phyloP scores from a whole-genome alignment of 2,113 vertebrate species.

The Corythornis madagascariensis region DNA sequence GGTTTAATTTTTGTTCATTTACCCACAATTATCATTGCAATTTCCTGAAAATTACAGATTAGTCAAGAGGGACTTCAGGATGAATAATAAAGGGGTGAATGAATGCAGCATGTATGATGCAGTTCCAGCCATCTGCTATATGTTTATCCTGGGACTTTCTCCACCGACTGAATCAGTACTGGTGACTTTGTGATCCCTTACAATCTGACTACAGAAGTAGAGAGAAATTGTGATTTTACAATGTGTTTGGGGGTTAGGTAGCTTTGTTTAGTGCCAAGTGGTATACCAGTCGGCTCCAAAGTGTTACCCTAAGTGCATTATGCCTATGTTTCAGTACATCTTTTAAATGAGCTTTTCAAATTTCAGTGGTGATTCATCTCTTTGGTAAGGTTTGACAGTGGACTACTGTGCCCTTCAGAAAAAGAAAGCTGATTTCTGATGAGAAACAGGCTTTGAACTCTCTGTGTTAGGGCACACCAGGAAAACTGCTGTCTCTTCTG shows the following conservation, averaged over 20 bases:
- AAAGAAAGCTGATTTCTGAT: background rate
- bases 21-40: conserved; percentile 42
- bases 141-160: conserved; percentile 31
- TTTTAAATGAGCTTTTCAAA: background rate
- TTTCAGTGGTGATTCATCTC: background rate
- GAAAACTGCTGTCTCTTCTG: background rate
- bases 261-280: background rate
- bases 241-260: background rate
- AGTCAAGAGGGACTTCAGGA: conserved; percentile 44
- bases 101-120: background rate
- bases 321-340: background rate
- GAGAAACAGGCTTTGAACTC: background rate
- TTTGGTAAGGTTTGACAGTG: background rate
- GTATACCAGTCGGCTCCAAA: background rate
- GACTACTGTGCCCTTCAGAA: background rate
- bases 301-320: fast-evolving
- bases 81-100: conserved; percentile 42
- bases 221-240: background rate
- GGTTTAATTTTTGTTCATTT: conserved; percentile 35
- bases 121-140: conserved; percentile 33
- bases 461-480: background rate
- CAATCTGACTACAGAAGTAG: background rate
- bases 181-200: background rate
- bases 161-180: background rate
- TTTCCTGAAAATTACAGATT: conserved; percentile 63